Base-by-base conservation (phyloP, 2,888 invertebrate genomes). In the Troilus luridus region DNA sequence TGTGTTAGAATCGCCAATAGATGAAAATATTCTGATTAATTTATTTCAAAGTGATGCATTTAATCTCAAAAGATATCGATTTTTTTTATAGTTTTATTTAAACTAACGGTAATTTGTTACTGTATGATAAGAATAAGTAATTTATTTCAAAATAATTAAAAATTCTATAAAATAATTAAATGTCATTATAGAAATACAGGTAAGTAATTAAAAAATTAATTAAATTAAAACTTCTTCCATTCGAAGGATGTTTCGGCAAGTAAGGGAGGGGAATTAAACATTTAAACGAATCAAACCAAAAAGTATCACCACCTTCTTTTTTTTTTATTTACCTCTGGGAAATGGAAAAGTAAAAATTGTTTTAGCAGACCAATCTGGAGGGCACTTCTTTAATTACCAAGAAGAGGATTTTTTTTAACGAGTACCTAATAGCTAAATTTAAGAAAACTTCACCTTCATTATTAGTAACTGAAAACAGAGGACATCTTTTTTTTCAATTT, bases 291-390 rank as follows among this genome's bases (percentile, higher is more conserved):
- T 77, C 27, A 77, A 77, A 14, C 72, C 11, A 77, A 77, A 77
- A 77, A 77, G 27, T 72, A 77, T 41, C 27, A 77, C 24, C 24
- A 14, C 12, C 14, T 77, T 77, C 27, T 77, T 24, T 77, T 77
- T 77, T 77, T 27, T 14, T 14, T 27, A n/a, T n/a, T 72, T 77
- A 17, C 72, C 72, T 7, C 17, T 0, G 17, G 27, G 27, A 27
- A 77, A 77, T 77, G 72, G 9, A 77, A 77, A 77, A 77, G 72
- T 77, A 41, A 77, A 77, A 77, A 41, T 77, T 77, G 41, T 41
- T 77, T 72, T 24, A 8, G 27, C 72, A 77, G 41, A 77, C 27
- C 72, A 72, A 72, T 72, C 72, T 77, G 17, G 72, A 77, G 72
- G 27, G 41, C 12, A 27, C 41, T 19, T 17, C 72, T 77, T 77